Evolutionary conservation across 2,797 vertebrate genomes (phyloP).

Genomic region (Aplochiton taeniatus): DNA sequence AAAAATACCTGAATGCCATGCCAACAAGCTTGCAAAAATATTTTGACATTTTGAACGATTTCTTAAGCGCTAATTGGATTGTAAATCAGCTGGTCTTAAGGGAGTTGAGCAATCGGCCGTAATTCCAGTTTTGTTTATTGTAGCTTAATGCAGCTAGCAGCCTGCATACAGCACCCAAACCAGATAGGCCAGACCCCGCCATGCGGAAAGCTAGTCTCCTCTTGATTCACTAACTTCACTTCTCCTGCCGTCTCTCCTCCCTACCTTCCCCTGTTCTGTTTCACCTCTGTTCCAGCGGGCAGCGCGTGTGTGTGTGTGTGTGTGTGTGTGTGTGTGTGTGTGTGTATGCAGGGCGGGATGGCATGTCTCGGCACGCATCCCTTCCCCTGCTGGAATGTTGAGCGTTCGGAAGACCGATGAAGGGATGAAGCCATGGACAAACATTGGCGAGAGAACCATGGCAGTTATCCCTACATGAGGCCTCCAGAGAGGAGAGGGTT

Average conservation of each 20-base stretch:
- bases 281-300: constrained; percentile 5
- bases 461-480: not conserved
- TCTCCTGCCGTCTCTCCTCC: constrained; percentile 17
- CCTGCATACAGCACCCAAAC: constrained; percentile 14
- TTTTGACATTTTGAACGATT: constrained; percentile 12
- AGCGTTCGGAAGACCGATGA: constrained; percentile 25
- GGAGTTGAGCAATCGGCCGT: not conserved
- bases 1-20: too few relatives aligned
- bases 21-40: constrained; percentile 9
- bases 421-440: constrained; percentile 32
- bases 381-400: constrained; percentile 68
- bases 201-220: not conserved
- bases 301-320: not conserved
- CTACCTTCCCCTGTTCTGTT: not conserved
- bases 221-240: constrained; percentile 25
- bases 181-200: constrained; percentile 22
- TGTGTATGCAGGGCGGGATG: constrained; percentile 13
- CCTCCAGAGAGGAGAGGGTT: constrained; percentile 10
- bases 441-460: not conserved
- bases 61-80: constrained; percentile 26
- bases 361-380: constrained; percentile 67
- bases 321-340: not conserved
- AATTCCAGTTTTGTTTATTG: not conserved
- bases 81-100: constrained; percentile 10
- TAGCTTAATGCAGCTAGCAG: not conserved